Conservation (phyloP, 2,113 vertebrate genomes). For the Strix uralensis region DNA sequence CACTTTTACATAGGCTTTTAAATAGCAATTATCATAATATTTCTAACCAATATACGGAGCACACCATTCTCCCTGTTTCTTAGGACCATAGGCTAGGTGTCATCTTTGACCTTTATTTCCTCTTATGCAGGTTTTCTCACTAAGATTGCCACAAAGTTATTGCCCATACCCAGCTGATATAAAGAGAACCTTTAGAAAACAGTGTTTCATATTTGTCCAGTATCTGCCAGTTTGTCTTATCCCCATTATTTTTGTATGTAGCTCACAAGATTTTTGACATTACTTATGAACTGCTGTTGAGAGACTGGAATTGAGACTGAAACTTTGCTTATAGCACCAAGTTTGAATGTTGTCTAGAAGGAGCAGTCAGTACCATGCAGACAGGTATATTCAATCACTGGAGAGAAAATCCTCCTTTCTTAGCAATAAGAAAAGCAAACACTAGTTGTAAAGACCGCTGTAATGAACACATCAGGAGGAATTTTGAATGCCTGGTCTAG, state of each 20-base stretch:
- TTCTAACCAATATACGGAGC: background rate
- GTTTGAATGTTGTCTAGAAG: background rate
- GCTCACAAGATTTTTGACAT: background rate
- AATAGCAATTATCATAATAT: background rate
- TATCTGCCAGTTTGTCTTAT: background rate
- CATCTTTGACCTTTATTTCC: background rate
- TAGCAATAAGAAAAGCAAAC: constrained; percentile 39
- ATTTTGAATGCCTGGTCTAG: background rate
- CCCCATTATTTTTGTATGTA: background rate
- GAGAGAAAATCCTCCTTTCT: background rate
- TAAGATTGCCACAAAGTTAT: background rate
- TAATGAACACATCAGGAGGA: background rate
- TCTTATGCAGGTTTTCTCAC: background rate
- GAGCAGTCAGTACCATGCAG: background rate
- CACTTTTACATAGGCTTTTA: background rate
- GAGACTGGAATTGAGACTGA: background rate
- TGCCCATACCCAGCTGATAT: background rate
- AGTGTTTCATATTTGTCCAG: background rate
- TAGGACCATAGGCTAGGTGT: background rate
- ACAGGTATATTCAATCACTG: background rate
- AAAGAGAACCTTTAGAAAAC: background rate
- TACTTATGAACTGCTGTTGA: background rate
- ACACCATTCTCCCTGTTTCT: background rate
- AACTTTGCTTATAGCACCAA: background rate
- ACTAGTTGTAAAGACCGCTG: background rate